Evolutionary conservation across 2,888 invertebrate genomes (phyloP).

Genomic region (Lithosia quadra): DNA sequence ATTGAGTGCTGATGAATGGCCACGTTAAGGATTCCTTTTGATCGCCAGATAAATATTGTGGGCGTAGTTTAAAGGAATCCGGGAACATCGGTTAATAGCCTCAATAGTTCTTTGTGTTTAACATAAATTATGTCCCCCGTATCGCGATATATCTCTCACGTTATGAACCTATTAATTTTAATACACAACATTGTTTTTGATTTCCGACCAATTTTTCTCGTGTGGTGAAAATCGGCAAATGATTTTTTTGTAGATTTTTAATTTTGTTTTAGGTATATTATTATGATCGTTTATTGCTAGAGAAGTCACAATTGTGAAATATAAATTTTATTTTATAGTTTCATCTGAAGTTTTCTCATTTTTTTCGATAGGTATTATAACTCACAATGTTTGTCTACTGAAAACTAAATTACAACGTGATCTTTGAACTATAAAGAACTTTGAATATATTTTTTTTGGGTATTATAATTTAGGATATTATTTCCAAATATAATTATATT

Average conservation of each 20-base stretch:
- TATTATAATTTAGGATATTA: slow-evolving; percentile 31
- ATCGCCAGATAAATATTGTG: slow-evolving; percentile 80
- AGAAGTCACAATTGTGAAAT: slow-evolving; percentile 22
- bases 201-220: slow-evolving; percentile 20
- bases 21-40: slow-evolving; percentile 72
- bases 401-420: slow-evolving; percentile 37
- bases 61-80: slow-evolving; percentile 64
- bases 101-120: slow-evolving; percentile 60
- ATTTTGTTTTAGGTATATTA: slow-evolving; percentile 38
- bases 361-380: slow-evolving; percentile 11
- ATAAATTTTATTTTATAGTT: slow-evolving; percentile 33
- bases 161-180: slow-evolving; percentile 47
- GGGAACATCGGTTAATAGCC: slow-evolving; percentile 66
- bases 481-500: slow-evolving; percentile 40
- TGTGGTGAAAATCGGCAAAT: slow-evolving; percentile 54
- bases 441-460: slow-evolving; percentile 18
- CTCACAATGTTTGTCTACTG: slow-evolving; percentile 19
- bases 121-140: slow-evolving; percentile 41
- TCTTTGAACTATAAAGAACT: slow-evolving; percentile 37
- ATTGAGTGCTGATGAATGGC: slow-evolving; percentile 78
- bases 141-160: slow-evolving; percentile 34
- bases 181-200: slow-evolving; percentile 29
- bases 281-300: slow-evolving; percentile 31
- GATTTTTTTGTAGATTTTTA: slow-evolving; percentile 36
- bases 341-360: slow-evolving; percentile 18